Conservation (phyloP, 2,113 vertebrate genomes). For the Osmerus mordax region DNA sequence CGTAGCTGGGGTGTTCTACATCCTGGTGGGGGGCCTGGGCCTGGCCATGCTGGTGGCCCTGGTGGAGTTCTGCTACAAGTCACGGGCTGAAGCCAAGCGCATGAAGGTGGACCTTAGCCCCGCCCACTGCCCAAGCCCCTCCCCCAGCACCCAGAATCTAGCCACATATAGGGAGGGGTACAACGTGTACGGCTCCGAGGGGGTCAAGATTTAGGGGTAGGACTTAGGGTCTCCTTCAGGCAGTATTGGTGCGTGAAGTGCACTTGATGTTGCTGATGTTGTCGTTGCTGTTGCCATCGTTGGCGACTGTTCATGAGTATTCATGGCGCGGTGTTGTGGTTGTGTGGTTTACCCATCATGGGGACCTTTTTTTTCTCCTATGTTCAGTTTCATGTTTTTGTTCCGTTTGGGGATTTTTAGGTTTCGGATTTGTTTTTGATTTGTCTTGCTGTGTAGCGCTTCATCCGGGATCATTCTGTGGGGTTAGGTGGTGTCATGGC, state of each 20-base stretch:
- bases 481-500: constrained; percentile 70
- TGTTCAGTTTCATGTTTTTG: constrained; percentile 16
- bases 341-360: constrained; percentile 78
- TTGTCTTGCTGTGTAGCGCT: constrained; percentile 45
- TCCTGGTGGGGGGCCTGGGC: constrained; percentile 98
- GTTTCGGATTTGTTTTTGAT: constrained; percentile 54
- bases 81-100: constrained; percentile 98
- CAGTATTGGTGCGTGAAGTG: constrained; percentile 81
- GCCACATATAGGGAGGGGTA: constrained; percentile 99
- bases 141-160: constrained; percentile 99
- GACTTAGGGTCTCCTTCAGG: constrained; percentile 93
- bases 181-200: constrained; percentile 99
- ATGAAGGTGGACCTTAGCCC: constrained; percentile 99
- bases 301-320: constrained; percentile 39
- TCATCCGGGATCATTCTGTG: constrained; percentile 76
- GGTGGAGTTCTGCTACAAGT: constrained; percentile 99
- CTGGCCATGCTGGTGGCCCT: constrained; percentile 99
- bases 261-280: constrained; percentile 61
- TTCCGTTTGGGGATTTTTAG: constrained; percentile 55
- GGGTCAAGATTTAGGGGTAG: constrained; percentile 99
- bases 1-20: constrained; percentile 99
- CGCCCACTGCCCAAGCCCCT: constrained; percentile 88
- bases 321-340: constrained; percentile 36
- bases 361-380: constrained; percentile 46
- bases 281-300: constrained; percentile 27